These are phyloP conservation scores for Eolophus roseicapilla DNA, from an alignment of 2,113 vertebrate species.

Conservation along the genomic window DNA sequence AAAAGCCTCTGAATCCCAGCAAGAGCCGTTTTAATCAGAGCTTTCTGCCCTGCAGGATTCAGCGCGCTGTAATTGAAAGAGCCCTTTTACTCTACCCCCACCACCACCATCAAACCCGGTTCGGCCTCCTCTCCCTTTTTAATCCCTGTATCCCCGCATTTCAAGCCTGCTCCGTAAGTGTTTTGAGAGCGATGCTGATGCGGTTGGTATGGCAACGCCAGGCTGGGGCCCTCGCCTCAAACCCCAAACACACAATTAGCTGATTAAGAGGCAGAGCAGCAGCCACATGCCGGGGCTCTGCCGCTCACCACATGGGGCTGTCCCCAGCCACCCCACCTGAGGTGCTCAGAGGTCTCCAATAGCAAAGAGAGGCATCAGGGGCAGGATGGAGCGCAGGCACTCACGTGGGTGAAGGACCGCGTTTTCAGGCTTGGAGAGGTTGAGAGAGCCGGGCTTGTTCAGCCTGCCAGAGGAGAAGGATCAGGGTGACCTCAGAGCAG, in stretches of 20 bases:
- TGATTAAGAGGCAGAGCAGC: slow-evolving; percentile 30
- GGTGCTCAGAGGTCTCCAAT: not conserved
- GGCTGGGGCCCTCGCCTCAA: slow-evolving; percentile 53
- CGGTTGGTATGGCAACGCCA: slow-evolving; percentile 59
- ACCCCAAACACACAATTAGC: slow-evolving; percentile 67
- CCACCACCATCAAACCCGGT: slow-evolving; percentile 10
- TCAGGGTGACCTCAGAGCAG: not conserved
- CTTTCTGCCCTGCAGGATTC: slow-evolving; percentile 53
- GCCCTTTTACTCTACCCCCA: slow-evolving; percentile 35
- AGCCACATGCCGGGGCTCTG: not conserved
- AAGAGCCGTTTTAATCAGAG: slow-evolving; percentile 51
- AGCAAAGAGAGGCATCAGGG: too few species aligned
- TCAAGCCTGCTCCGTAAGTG: slow-evolving; percentile 36
- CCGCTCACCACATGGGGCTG: fast-evolving
- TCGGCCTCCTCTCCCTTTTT: slow-evolving; percentile 27
- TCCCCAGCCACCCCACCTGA: not conserved
- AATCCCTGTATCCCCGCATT: not conserved
- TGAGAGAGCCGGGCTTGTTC: not conserved
- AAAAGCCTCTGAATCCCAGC: slow-evolving; percentile 44
- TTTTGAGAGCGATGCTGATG: slow-evolving; percentile 55
- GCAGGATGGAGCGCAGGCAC: not conserved
- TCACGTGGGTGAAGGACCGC: not conserved
- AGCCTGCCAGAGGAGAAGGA: not conserved
- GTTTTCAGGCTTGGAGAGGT: not conserved
- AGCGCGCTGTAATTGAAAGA: not conserved